phyloP scores from a whole-genome alignment of 2,113 vertebrate genomes.

The Asarcornis scutulata region DNA sequence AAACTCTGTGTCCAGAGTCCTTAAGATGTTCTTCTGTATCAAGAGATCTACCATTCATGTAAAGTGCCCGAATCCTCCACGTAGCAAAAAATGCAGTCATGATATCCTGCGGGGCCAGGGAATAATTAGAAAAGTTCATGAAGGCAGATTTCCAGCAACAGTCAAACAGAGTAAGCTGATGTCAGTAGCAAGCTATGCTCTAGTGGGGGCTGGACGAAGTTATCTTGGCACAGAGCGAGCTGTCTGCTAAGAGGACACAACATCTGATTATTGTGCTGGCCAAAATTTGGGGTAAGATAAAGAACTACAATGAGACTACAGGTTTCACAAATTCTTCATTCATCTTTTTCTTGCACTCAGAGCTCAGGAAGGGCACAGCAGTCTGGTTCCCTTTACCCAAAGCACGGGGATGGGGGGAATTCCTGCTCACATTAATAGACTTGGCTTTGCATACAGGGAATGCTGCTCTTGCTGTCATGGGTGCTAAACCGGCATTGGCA shows the following conservation, averaged over 20 bases:
- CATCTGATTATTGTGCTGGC: background rate
- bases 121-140: background rate
- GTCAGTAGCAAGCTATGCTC: background rate
- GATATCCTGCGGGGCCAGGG: background rate
- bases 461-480: background rate
- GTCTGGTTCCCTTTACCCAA: background rate
- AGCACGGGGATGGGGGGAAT: rapidly evolving
- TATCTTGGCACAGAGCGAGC: background rate
- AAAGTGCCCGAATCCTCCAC: background rate
- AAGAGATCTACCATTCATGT: background rate
- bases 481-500: background rate
- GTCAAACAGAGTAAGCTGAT: background rate
- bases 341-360: background rate
- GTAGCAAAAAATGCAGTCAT: background rate
- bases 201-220: background rate
- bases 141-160: conserved; percentile 1
- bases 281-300: background rate
- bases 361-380: background rate
- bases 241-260: background rate
- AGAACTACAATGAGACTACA: background rate
- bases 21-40: background rate
- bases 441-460: background rate
- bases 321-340: background rate
- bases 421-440: background rate
- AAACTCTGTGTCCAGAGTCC: background rate